Evolutionary conservation across 2,888 invertebrate genomes (phyloP), one percentile per base, ranked within the genome.

Genomic region (Lobophora halterata): DNA sequence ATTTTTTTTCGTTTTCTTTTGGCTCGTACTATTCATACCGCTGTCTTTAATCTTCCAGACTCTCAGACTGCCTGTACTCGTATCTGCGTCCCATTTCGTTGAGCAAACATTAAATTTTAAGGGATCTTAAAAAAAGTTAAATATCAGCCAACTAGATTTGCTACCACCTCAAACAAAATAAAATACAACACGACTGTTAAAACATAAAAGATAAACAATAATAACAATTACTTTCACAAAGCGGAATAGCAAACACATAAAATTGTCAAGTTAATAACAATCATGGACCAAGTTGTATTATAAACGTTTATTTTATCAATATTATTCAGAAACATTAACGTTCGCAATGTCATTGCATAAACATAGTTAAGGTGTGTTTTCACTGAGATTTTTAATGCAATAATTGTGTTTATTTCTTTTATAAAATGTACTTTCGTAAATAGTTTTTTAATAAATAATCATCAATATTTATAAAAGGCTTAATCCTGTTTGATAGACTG

Each of bases 1-100:
- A 68, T 79, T 83, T 82, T n/a, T n/a, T 57, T 82, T 83, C 73
- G 74, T 79, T 79, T 81, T 79, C 74, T 71, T 76, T 62, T 63
- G 69, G 74, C 72, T 73, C 65, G 68, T 71, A 63, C 74, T 76
- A 80, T 83, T 81, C 80, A 82, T 76, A 68, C 66, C 68, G 67
- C 65, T 70, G 78, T 75, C 79, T 80, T 81, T 82, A 82, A 83
- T 83, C 82, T 79, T 68, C 71, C 71, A 72, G 70, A 62, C 62
- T 68, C 58, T 64, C 67, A 77, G 78, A 75, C 78, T 74, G 17
- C 32, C 25, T 33, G n/a, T n/a, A n/a, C n/a, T n/a, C n/a, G 37
- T 24, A 37, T 33, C 26, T 29, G 18, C 27, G 19, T 75, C 71
- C 79, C n/a, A n/a, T n/a, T n/a, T n/a, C n/a, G n/a, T n/a, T n/a